phyloP scores from a whole-genome alignment of 1,140 invertebrate genomes.

The Teleogryllus occipitalis region DNA sequence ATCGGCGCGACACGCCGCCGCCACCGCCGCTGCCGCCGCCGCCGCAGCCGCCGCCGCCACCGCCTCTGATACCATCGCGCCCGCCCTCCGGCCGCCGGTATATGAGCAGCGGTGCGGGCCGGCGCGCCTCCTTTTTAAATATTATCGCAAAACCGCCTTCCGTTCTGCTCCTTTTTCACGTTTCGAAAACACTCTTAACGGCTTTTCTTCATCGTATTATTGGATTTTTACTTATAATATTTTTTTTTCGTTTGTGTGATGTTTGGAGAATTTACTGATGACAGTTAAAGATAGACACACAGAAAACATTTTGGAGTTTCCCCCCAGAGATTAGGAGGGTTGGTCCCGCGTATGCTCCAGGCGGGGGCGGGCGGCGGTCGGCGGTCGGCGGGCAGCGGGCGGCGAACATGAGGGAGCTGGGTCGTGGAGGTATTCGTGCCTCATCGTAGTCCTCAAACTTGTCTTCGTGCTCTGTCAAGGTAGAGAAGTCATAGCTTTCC shows the following conservation, averaged over 20 bases:
- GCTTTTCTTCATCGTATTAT: not conserved
- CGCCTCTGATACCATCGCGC: not conserved
- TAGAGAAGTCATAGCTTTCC: no score
- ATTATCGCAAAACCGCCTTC: not conserved
- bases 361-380: no score
- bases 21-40: no score
- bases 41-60: no score
- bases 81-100: not conserved
- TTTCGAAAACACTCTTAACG: not conserved
- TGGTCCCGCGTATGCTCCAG: no score
- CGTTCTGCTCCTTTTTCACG: not conserved
- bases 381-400: no score
- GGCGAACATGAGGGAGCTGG: not conserved
- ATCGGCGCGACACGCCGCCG: no score
- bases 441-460: not conserved
- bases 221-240: conserved; percentile 6
- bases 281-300: not conserved
- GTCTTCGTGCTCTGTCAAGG: no score
- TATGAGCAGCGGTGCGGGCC: not conserved
- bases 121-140: not conserved
- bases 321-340: not conserved
- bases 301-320: conserved; percentile 5
- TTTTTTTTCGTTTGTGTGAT: not conserved
- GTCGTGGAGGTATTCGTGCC: not conserved
- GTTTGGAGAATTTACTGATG: not conserved